phyloP scores from a whole-genome alignment of 2,797 vertebrate genomes.

The Galago senegalensis region DNA sequence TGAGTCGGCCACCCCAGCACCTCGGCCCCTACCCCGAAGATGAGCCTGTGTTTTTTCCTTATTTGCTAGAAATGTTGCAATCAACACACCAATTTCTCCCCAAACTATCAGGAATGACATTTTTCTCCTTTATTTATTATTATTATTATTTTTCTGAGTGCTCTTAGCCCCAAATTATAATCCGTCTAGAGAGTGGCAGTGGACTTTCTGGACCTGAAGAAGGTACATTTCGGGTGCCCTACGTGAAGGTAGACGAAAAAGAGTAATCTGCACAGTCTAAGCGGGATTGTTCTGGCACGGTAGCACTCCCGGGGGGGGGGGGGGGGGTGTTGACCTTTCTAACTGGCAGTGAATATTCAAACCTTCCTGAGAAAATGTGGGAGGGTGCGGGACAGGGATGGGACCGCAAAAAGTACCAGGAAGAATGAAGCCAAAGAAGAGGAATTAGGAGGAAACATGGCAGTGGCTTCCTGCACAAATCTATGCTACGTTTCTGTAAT shows the following conservation, averaged over 20 bases:
- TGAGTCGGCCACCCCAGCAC: conserved; percentile 94
- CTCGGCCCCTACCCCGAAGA: conserved; percentile 92
- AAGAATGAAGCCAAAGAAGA: neutral
- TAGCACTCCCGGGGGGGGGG: neutral
- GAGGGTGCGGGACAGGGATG: neutral
- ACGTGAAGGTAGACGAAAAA: too few relatives aligned
- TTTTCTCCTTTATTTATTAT: neutral
- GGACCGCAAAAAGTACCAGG: neutral
- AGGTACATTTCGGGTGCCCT: neutral
- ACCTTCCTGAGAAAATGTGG: neutral
- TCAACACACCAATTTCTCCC: neutral
- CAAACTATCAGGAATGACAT: neutral
- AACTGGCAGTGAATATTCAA: neutral
- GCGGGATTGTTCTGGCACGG: neutral
- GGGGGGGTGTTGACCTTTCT: neutral
- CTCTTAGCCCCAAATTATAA: neutral
- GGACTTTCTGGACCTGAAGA: neutral
- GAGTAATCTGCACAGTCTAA: neutral
- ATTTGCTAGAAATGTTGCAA: conserved; percentile 21
- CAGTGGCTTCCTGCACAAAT: neutral
- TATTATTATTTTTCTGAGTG: neutral
- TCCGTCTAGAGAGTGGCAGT: neutral
- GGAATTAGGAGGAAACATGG: neutral
- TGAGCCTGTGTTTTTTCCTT: neutral
- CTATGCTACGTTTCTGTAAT: neutral